Evolutionary conservation across 1,140 invertebrate species (phyloP).

Genomic region (Scaptomyza pallida): DNA sequence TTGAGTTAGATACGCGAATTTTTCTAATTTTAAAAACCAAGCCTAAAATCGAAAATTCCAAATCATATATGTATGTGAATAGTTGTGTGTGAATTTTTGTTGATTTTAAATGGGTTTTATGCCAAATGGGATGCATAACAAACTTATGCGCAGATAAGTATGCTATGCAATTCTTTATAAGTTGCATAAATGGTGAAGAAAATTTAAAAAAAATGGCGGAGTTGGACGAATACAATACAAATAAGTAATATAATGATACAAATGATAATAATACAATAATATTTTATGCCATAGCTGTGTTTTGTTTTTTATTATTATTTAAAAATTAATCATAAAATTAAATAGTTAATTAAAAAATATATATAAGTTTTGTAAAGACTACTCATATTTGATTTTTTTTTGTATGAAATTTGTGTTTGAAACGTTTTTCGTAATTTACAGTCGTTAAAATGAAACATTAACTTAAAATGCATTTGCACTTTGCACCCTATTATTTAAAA

Average conservation of each 20-base stretch:
- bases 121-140: conserved; percentile 37
- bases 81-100: conserved; percentile 1
- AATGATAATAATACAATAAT: conserved; percentile 49
- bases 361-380: conserved; percentile 34
- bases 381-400: conserved; percentile 25
- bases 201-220: too few relatives aligned
- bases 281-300: conserved; percentile 42
- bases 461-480: conserved; percentile 36
- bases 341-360: conserved; percentile 47
- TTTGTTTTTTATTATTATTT: too few relatives aligned
- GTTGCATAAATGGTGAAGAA: conserved; percentile 1
- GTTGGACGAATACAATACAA: conserved; percentile 7
- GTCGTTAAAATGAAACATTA: conserved; percentile 28
- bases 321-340: conserved; percentile 55
- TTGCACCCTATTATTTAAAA: conserved; percentile 29
- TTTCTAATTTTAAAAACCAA: conserved; percentile 69
- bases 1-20: conserved; percentile 52
- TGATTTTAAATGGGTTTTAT: conserved; percentile 17
- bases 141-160: conserved; percentile 60
- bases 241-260: conserved; percentile 22
- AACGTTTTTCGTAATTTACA: conserved; percentile 43
- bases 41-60: conserved; percentile 77
- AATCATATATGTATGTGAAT: conserved; percentile 15
- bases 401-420: conserved; percentile 12
- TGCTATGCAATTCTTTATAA: conserved; percentile 41